Evolutionary conservation across 2,888 invertebrate genomes (phyloP).

Genomic region (Andrena haemorrhoa): DNA sequence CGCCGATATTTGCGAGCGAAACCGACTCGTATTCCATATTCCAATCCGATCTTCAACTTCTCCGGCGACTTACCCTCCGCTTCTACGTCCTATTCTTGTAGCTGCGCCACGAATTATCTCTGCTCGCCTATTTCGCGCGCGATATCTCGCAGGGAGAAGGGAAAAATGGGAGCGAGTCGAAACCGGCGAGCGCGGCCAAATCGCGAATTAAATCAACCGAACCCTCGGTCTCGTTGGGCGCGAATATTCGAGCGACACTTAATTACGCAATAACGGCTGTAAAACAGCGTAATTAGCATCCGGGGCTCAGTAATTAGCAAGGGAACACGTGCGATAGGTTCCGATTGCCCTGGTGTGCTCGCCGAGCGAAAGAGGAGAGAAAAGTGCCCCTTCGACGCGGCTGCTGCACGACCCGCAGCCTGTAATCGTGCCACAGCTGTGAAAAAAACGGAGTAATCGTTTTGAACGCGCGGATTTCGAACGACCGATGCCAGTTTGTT

Average conservation of each 20-base stretch:
- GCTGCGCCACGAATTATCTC: not conserved
- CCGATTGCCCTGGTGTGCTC: constrained; percentile 23
- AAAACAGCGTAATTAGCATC: constrained; percentile 54
- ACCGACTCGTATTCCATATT: not conserved
- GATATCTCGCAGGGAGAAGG: not conserved
- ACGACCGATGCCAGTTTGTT: constrained; percentile 1
- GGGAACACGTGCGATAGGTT: constrained; percentile 35
- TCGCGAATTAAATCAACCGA: constrained; percentile 37
- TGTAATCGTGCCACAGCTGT: constrained; percentile 9
- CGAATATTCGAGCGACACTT: constrained; percentile 42
- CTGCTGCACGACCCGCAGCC: constrained; percentile 23
- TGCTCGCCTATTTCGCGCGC: not conserved
- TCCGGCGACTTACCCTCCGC: not conserved
- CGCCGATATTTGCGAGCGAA: not conserved
- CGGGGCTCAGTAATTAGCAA: constrained; percentile 41
- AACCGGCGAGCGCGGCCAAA: constrained; percentile 19
- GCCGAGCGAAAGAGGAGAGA: constrained; percentile 18
- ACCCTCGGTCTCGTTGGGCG: constrained; percentile 10
- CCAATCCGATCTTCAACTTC: not conserved
- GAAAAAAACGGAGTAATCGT: constrained; percentile 28
- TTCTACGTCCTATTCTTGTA: not conserved
- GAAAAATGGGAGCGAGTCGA: not conserved
- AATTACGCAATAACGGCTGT: constrained; percentile 42
- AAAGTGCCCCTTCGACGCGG: constrained; percentile 14
- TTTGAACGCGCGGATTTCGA: constrained; percentile 11